Base-by-base conservation (phyloP, 2,113 vertebrate genomes). In the Caranx ignobilis region DNA sequence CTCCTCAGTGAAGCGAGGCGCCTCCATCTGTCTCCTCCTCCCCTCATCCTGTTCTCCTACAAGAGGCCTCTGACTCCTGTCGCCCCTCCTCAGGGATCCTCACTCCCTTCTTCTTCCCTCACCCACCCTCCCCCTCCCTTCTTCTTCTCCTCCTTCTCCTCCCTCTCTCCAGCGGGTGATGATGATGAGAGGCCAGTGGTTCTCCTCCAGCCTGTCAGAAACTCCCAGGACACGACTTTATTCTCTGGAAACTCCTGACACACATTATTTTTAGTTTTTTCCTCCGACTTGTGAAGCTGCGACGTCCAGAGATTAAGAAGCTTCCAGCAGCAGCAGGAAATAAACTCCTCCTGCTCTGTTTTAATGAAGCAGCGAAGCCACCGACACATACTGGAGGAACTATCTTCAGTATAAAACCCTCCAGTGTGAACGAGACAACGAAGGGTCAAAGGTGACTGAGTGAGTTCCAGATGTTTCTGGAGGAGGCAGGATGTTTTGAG, bases 81-180 rank as follows among this genome's bases (percentile, higher is more conserved):
- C 34, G 2, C 43, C 78, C 61, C 21, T 81, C 79, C 72, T 74
- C 18, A 0, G 83, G 78, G 71, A 88, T 68, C 69, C 52, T 56
- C 45, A 18, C 39, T 77, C 80, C 62, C n/a, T 52, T 62, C 68
- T 77, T 72, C 56, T 32, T 72, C 56, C 21, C 63, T 71, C 13
- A 5, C 18, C 60, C 39, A 18, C 61, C 60, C 73, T 61, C 35
- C 19, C 13, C 57, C 37, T 41, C 26, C 34, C 1, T 39, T 15
- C 56, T 37, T 32, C 55, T 32, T 35, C 12, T 12, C 13, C 16
- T 12, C 16, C 45, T 47, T 55, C 52, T 55, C 5, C 43, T 12
- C 56, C 56, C 37, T 35, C 75, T 72, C 84, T 84, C 72, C 35
- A 6, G 83, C 69, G 90, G 81, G 79, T 62, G 81, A 89, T 88